Evolutionary conservation across 2,888 invertebrate genomes (phyloP).

Genomic region (Brachyopa scutellaris): DNA sequence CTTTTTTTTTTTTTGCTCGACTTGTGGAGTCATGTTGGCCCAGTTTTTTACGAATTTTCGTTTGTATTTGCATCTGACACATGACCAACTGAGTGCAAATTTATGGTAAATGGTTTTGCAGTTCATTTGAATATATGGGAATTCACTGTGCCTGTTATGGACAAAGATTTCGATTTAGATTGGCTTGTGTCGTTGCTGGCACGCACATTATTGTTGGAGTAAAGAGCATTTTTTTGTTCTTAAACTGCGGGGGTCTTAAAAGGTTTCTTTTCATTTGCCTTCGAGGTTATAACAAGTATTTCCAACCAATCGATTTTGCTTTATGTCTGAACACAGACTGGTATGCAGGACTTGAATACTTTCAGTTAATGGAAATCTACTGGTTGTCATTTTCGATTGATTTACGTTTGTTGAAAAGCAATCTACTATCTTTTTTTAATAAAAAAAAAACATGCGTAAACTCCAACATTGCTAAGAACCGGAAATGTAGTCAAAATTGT

Average conservation of each 20-base stretch:
- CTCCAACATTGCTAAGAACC: too few relatives aligned
- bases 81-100: constrained; percentile 60
- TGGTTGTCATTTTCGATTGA: too few relatives aligned
- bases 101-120: constrained; percentile 63
- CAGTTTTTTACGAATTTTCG: constrained; percentile 61
- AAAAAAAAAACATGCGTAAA: too few relatives aligned
- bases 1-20: constrained; percentile 3
- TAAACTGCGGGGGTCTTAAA: constrained; percentile 25
- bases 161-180: constrained; percentile 36
- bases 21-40: constrained; percentile 37
- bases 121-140: constrained; percentile 54
- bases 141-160: constrained; percentile 48
- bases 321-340: too few relatives aligned
- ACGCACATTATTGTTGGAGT: constrained; percentile 45
- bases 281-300: background rate
- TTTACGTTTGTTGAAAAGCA: too few relatives aligned
- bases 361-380: too few relatives aligned
- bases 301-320: too few relatives aligned
- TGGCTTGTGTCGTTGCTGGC: constrained; percentile 34
- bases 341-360: too few relatives aligned
- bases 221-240: background rate
- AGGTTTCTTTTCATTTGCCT: constrained; percentile 7
- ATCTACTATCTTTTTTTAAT: too few relatives aligned
- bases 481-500: too few relatives aligned
- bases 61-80: constrained; percentile 50